Percentiles rank a stretch among this genome's conserved stretches.
phyloP scores from a whole-genome alignment of 2,797 vertebrate genomes.

The Harpagifer antarcticus region DNA sequence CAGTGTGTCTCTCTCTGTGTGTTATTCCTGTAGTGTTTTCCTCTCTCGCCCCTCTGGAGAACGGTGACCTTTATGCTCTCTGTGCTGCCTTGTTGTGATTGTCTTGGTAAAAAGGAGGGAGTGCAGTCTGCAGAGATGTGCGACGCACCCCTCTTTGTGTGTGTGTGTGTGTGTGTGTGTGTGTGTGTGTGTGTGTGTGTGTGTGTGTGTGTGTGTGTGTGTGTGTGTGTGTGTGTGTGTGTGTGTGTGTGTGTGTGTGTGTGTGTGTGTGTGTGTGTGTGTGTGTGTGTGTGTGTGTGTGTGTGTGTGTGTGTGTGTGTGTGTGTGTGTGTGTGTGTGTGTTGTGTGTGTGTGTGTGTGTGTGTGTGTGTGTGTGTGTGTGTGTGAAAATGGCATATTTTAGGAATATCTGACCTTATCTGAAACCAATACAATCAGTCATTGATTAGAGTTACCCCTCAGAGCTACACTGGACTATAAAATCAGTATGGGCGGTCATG shows the following conservation, averaged over 20 bases:
- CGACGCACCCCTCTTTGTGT: neutral
- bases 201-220: conserved; percentile 18
- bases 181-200: conserved; percentile 10
- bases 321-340: conserved; percentile 16
- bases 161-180: conserved; percentile 7
- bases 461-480: conserved; percentile 12
- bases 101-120: conserved; percentile 32
- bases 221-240: conserved; percentile 17
- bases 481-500: conserved; percentile 66
- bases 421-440: conserved; percentile 52
- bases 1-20: conserved; percentile 1
- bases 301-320: conserved; percentile 15
- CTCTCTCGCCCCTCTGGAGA: conserved; percentile 35
- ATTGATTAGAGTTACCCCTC: conserved; percentile 44
- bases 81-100: conserved; percentile 42
- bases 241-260: conserved; percentile 16
- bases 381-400: conserved; percentile 40
- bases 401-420: conserved; percentile 59
- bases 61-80: conserved; percentile 67
- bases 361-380: conserved; percentile 10
- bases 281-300: conserved; percentile 18
- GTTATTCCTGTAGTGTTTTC: conserved; percentile 30
- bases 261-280: neutral
- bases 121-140: neutral
- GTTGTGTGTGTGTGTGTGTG: neutral